Evolutionary conservation across 2,888 invertebrate species (phyloP).

Genomic region (Mesoligia furuncula): DNA sequence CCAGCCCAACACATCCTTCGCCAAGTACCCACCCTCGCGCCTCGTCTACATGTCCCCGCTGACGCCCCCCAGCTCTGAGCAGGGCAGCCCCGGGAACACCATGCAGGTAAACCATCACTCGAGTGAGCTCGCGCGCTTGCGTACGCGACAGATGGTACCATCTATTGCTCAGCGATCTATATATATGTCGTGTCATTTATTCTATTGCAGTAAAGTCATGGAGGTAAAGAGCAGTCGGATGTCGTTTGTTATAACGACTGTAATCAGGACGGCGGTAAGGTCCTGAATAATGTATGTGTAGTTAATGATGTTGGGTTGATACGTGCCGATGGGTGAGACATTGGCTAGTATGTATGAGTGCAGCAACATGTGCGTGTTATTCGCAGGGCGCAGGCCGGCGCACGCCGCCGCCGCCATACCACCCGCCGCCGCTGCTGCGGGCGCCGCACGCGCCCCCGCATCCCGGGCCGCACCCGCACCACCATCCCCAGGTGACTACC

Average conservation of each 20-base stretch:
- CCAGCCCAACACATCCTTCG: conserved; percentile 80
- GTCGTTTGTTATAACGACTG: conserved; percentile 65
- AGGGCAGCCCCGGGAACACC: conserved; percentile 94
- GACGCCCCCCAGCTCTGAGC: conserved; percentile 97
- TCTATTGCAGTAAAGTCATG: conserved; percentile 68
- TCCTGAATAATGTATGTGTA: conserved; percentile 63
- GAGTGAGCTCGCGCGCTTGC: conserved; percentile 78
- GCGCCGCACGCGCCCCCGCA: conserved; percentile 79
- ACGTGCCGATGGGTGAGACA: conserved; percentile 48
- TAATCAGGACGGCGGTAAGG: conserved; percentile 65
- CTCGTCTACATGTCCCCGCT: conserved; percentile 95
- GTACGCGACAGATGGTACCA: conserved; percentile 82
- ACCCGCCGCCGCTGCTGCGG: conserved; percentile 89
- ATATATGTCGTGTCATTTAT: conserved; percentile 54
- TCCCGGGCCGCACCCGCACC: conserved; percentile 77
- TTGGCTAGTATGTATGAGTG: conserved; percentile 57
- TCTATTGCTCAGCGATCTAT: conserved; percentile 81
- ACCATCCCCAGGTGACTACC: conserved; percentile 77
- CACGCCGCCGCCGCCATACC: conserved; percentile 95
- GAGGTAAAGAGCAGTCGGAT: conserved; percentile 49
- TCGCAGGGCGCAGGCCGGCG: conserved; percentile 91
- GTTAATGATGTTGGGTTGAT: conserved; percentile 57
- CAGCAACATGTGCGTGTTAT: conserved; percentile 71
- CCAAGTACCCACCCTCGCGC: conserved; percentile 86
- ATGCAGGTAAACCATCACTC: conserved; percentile 86